Evolutionary conservation across 2,888 invertebrate genomes (phyloP), one percentile per base, ranked within the genome.

Genomic region (Lepetodrilus schrolli): DNA sequence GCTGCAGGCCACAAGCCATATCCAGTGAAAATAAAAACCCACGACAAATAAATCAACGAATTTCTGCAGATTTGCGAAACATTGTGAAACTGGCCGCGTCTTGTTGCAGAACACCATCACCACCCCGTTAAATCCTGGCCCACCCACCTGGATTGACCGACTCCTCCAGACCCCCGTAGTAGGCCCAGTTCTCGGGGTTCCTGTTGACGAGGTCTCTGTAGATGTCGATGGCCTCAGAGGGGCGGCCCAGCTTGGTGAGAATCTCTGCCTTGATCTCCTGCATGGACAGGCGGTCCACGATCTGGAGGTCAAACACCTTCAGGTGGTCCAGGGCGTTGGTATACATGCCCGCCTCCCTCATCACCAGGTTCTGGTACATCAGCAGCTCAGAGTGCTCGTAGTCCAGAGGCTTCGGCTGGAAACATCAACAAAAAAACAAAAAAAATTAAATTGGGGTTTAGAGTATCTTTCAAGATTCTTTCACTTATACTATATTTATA

Each of bases 351-450:
- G 97, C 96, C 91, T 99, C 99, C 80, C 96, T 80, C 80, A 99
- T 93, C 71, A 99, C 96, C 94, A 96, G 94, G 91, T 97, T 98
- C 92, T 99, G 98, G 91, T 99, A 99, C 20, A 99, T 92, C 73
- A 99, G 92, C 86, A 99, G 92, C 91, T 99, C 99, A 88, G 98
- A 98, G 91, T 98, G 96, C 90, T 99, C 99, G 91, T 98, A 98
- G 90, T 99, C 98, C 69, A 81, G 83, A 4, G 86, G 83, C 76
- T 90, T 90, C 5, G 89, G 88, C 88, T 90, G 82, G 30, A 81
- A 82, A 17, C 51, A 8, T 4, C 58, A 74, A 65, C 5, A 47
- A 36, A 70, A 34, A 72, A 2, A 48, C 66, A 17, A 2, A 66
- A 49, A 1, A 37, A 21, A 69, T 26, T 8, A 4, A 38, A 36